A percentile compares a stretch with the other conserved stretches of the same genome.
phyloP scores from a whole-genome alignment of 2,888 invertebrate species.

The Zelleria hepariella region DNA sequence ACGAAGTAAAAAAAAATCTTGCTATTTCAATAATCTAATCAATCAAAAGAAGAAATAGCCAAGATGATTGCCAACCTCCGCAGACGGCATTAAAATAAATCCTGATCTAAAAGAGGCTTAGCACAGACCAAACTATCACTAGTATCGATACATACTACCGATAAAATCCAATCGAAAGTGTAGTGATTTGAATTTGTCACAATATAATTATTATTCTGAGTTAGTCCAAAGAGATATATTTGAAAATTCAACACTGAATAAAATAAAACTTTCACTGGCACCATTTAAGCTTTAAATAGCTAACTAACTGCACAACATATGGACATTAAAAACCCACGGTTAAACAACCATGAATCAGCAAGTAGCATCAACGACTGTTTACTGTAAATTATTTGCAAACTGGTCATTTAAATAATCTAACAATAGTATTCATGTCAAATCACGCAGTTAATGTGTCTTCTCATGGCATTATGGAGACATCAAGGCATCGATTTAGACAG shows the following conservation, averaged over 20 bases:
- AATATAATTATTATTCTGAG: too few species aligned
- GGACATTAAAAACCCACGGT: not conserved
- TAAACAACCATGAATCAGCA: not conserved
- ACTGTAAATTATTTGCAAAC: not conserved
- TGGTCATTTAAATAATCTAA: not conserved
- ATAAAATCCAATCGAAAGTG: too few species aligned
- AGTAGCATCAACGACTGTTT: not conserved
- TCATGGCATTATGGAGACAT: not conserved
- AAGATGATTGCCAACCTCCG: too few species aligned
- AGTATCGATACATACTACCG: too few species aligned
- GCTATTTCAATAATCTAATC: too few species aligned
- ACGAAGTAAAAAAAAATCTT: too few species aligned
- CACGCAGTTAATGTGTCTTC: not conserved
- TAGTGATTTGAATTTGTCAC: too few species aligned
- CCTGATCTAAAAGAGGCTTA: too few species aligned
- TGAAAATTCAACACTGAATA: not conserved
- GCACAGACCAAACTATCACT: too few species aligned
- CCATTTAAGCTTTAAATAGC: not conserved
- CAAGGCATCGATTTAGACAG: not conserved
- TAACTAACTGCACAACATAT: not conserved
- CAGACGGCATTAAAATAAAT: too few species aligned
- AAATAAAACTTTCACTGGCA: not conserved
- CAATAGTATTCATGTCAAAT: slow-evolving; percentile 1
- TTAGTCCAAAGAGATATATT: too few species aligned
- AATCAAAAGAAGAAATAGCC: too few species aligned